A percentile compares a stretch with the other conserved stretches of the same genome.
phyloP scores from a whole-genome alignment of 2,888 invertebrate species.

The Euzetes globulus region DNA sequence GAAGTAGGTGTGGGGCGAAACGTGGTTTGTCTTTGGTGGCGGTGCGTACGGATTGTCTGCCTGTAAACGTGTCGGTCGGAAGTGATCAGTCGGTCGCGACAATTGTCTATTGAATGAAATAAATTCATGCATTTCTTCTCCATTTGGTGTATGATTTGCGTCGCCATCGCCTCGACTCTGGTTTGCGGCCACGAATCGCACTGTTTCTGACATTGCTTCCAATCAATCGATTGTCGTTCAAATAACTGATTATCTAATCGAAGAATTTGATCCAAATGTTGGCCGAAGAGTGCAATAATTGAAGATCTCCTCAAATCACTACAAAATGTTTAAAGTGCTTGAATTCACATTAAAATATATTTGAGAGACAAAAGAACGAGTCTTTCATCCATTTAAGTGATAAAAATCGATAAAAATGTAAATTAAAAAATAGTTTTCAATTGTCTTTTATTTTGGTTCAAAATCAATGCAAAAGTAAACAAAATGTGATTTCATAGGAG shows the following conservation, averaged over 20 bases:
- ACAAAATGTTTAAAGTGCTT: too few species aligned
- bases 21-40: neutral
- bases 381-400: too few species aligned
- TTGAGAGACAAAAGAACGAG: too few species aligned
- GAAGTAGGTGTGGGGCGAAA: slow-evolving; percentile 10
- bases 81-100: slow-evolving; percentile 25
- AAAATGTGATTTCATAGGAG: neutral
- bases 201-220: slow-evolving; percentile 5
- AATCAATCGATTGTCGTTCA: neutral
- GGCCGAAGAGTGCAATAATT: too few species aligned
- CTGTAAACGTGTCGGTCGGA: neutral
- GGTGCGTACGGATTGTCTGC: slow-evolving; percentile 32
- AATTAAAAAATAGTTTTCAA: too few species aligned
- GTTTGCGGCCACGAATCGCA: neutral
- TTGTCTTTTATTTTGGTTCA: neutral
- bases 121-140: slow-evolving; percentile 35
- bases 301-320: too few species aligned
- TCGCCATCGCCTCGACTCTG: neutral
- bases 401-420: too few species aligned
- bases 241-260: neutral
- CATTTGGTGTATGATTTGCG: neutral
- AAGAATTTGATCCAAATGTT: too few species aligned
- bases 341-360: too few species aligned
- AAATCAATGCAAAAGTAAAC: neutral
- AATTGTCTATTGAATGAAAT: slow-evolving; percentile 20